Base-by-base conservation (phyloP, 2,113 vertebrate species). In the Bambusicola thoracicus region DNA sequence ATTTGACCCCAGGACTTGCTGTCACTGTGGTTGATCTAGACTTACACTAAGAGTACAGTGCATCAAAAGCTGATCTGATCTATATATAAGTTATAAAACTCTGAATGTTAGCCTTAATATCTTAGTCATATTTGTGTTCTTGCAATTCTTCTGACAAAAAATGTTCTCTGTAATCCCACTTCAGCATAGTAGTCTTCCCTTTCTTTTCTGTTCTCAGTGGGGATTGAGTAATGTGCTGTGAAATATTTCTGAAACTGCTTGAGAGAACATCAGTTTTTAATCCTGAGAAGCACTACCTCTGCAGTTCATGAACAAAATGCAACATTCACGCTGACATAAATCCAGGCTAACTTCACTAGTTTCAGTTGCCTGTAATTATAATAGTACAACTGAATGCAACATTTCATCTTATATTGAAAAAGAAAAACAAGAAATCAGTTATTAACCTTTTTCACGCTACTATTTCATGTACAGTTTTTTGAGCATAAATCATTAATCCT, bases 1-100 rank as follows among this genome's bases (percentile, higher is more conserved):
- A 56, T 78, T 72, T 73, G 69, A 79, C 49, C 3, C 0, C 72
- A 72, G 69, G 27, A 88, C 48, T 66, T 69, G 59, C 0, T 0
- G 70, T n/a, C 62, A 69, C 17, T 73, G 40, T 46, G 43, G 24
- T 72, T 84, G 58, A 58, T 81, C 30, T 81, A 74, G 43, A 84
- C 92, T 93, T 93, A 66, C 62, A 9, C 43, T 65, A 8, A 30
- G 9, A 66, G 21, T 61, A 48, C n/a, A 69, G 74, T 72, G 8
- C 43, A 53, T 82, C 66, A 91, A 94, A 96, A 83, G 62, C 79
- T 85, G 46, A 38, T 85, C 59, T 91, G 9, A 82, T 87, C 92
- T 56, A 74, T 90, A 55, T 73, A 36, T 61, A 40, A 83, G 29
- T 78, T 30, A n/a, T 91, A 66, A 87, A 89, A 82, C 81, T 76